Evolutionary conservation across 1,140 invertebrate genomes (phyloP), one percentile per base, ranked within the genome.

Genomic region (Ectropis grisescens): DNA sequence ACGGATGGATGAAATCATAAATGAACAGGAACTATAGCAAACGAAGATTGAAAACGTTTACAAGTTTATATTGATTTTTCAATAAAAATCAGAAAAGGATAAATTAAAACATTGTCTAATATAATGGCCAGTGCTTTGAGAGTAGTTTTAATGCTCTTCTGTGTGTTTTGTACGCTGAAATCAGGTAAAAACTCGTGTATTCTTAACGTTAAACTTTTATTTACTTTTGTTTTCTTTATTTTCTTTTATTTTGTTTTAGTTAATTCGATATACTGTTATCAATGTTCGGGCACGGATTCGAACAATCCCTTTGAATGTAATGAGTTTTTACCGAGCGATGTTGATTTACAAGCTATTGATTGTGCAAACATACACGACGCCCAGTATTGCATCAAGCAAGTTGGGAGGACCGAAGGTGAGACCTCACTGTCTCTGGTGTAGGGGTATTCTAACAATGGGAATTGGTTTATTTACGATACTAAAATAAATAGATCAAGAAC

Each of bases 321-420:
- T 56, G 96, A 98, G 74, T 90, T 88, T 62, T 86, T 95, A 55
- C 87, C 88, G 30, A 83, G 84, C 24, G 84, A 85, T 54, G 89
- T 89, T 61, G 82, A 86, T 40, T 88, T 89, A 51, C 81, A 93
- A 52, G 89, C 91, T 13, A 78, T 85, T 33, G 81, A 90, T 25
- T 98, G 96, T 62, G 85, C 89, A 47, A 82, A 86, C 47, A 91
- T 98, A 44, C 91, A 93, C 60, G 88, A 89, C 52, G 93, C 94
- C 5, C 85, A 90, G 50, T 98, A 91, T 81, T 98, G 96, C 79
- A 89, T 98, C 41, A 98, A 98, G 87, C 92, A 95, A 53, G 92
- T 93, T 37, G 96, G 96, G 36, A 87, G 97, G 58, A 97, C 90
- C 70, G 94, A 96, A 91, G 96, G 95, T 96, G 86, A 80, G 81